These are phyloP conservation scores for Iguana delicatissima DNA, from an alignment of 2,797 vertebrate genomes.

Conservation along the genomic window DNA sequence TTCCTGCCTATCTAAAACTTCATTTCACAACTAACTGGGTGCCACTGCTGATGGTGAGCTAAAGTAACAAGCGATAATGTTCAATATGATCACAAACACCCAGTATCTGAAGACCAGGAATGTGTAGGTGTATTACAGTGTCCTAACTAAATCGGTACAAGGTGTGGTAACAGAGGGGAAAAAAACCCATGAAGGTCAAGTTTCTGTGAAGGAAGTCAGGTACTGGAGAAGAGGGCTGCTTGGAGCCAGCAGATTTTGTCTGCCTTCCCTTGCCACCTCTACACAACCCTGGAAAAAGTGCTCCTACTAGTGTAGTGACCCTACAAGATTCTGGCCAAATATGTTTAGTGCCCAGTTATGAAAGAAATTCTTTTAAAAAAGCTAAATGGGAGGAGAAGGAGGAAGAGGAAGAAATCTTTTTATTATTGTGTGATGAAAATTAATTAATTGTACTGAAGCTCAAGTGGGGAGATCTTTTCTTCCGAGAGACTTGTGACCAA, in stretches of 20 bases:
- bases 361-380: slow-evolving; percentile 41
- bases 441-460: slow-evolving; percentile 14
- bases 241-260: too few relatives aligned
- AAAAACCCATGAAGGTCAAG: too few relatives aligned
- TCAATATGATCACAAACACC: neutral
- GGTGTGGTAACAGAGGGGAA: too few relatives aligned
- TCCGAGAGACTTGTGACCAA: neutral
- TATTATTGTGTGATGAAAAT: slow-evolving; percentile 46
- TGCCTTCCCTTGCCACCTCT: too few relatives aligned
- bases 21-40: neutral
- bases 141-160: too few relatives aligned
- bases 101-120: neutral
- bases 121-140: too few relatives aligned
- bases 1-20: neutral
- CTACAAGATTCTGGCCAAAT: slow-evolving; percentile 19
- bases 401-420: slow-evolving; percentile 11
- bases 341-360: neutral
- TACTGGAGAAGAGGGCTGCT: too few relatives aligned
- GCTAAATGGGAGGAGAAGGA: too few relatives aligned
- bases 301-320: too few relatives aligned
- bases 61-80: neutral
- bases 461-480: neutral
- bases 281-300: too few relatives aligned
- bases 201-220: too few relatives aligned
- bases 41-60: too few relatives aligned